These are phyloP conservation scores for Tachycineta bicolor DNA, from an alignment of 2,113 vertebrate genomes.

Conservation along the genomic window DNA sequence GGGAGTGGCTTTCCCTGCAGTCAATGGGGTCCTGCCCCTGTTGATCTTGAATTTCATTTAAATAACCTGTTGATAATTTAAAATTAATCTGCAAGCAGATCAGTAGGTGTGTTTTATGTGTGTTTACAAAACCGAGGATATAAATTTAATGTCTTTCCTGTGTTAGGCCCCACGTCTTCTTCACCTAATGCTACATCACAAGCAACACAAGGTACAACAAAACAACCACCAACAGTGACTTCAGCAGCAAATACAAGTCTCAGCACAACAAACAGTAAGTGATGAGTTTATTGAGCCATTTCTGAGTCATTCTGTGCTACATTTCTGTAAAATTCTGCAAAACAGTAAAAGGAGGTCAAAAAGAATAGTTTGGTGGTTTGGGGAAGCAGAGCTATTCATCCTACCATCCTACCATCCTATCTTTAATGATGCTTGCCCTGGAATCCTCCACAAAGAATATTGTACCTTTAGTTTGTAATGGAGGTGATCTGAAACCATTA, in stretches of 20 bases:
- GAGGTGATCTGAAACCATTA: not conserved
- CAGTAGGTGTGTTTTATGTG: not conserved
- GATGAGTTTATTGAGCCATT: not conserved
- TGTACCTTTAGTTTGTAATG: not conserved
- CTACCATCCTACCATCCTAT: not conserved
- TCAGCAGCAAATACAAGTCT: not conserved
- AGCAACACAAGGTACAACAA: not conserved
- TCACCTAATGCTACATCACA: not conserved
- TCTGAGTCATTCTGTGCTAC: not conserved
- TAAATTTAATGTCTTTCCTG: not conserved
- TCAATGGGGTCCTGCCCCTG: not conserved
- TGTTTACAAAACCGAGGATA: not conserved
- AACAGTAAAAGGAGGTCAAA: not conserved
- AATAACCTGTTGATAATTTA: not conserved
- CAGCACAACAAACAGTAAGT: slow-evolving; percentile 9
- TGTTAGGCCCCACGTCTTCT: not conserved
- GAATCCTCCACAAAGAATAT: not conserved
- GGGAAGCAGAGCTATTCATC: not conserved
- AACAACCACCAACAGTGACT: not conserved
- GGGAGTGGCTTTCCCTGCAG: not conserved
- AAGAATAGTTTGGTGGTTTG: not conserved
- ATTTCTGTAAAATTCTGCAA: not conserved
- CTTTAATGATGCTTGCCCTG: not conserved
- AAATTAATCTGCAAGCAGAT: not conserved
- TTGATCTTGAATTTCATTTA: not conserved